Percentiles rank a stretch among this genome's conserved stretches.
Conservation (phyloP, 2,797 vertebrate species). For the Crocodylus rhombifer region DNA sequence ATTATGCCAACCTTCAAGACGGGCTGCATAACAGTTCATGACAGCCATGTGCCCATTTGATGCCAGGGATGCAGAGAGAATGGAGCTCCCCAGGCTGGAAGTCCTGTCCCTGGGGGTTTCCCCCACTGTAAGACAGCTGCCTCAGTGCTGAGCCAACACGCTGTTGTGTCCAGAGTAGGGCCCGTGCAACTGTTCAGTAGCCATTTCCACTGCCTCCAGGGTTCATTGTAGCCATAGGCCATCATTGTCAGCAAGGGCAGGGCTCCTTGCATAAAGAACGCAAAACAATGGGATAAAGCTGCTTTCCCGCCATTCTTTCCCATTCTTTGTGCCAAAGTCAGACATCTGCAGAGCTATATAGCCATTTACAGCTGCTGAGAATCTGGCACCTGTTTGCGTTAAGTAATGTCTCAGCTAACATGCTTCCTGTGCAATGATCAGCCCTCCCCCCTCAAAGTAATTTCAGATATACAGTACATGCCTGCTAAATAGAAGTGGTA, state of each 20-base stretch:
- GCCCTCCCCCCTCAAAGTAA: neutral
- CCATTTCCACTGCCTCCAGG: neutral
- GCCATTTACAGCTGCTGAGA: neutral
- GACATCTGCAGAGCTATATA: neutral
- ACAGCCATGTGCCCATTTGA: neutral
- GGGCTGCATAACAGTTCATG: too few species aligned
- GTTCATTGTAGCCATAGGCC: neutral
- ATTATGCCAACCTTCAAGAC: neutral
- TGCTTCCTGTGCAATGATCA: neutral
- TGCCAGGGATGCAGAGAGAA: neutral
- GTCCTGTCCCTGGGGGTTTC: neutral
- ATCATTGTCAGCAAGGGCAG: neutral
- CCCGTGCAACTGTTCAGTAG: neutral
- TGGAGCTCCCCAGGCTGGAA: neutral
- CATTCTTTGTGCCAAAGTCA: neutral
- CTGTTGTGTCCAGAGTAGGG: too few species aligned
- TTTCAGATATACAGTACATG: neutral
- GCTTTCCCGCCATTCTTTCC: neutral
- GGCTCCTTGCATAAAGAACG: neutral
- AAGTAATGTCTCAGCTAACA: neutral
- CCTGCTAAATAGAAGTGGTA: neutral
- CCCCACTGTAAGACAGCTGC: fast-evolving
- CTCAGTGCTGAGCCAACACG: neutral
- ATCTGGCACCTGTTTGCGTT: neutral
- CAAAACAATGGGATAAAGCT: neutral